Base-by-base conservation (phyloP, 2,797 vertebrate genomes). In the Ctenopoma kingsleyae region DNA sequence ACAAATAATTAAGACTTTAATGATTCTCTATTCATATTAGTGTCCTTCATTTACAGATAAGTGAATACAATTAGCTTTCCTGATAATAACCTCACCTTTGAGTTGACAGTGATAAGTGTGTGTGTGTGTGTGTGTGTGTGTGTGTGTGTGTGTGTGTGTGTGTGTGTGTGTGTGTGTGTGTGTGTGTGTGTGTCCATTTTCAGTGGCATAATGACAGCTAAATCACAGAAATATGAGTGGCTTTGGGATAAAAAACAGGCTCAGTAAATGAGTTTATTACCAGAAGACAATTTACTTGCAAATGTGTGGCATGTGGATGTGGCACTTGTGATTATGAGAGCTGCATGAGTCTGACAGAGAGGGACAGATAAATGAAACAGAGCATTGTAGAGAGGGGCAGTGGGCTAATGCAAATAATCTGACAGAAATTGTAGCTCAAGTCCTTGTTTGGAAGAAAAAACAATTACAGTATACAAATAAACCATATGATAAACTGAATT, bases 241-340 rank as follows among this genome's bases (percentile, higher is more conserved):
- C 88, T 88, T 83, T 81, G 72, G 78, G 68, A 82, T 72, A 77
- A 78, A 56, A 82, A 89, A 86, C 78, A 77, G 76, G 48, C 50
- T 68, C 60, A 80, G 81, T 84, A 90, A 91, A 90, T 80, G 68
- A 79, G 77, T 89, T 88, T 89, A 92, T 93, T 92, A 93, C 83
- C 75, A 85, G 72, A 90, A 89, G 86, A 92, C 91, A 92, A 94
- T 94, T 92, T 93, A 92, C 79, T 92, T 89, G 91, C 90, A 92
- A 91, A 91, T 93, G 84, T 73, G 84, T 66, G 73, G 86, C 86
- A 89, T 89, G 91, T 83, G 89, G 84, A 83, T 83, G 84, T 87
- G 90, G 81, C 89, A 91, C 89, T 91, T 82, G 60, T 89, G 84
- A 92, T 93, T 92, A 89, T 71, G 72, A 87, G 78, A 71, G 81